A percentile compares a stretch with the other conserved stretches of the same genome.
Evolutionary conservation across 2,888 invertebrate genomes (phyloP).

Genomic region (Anorthoa munda): DNA sequence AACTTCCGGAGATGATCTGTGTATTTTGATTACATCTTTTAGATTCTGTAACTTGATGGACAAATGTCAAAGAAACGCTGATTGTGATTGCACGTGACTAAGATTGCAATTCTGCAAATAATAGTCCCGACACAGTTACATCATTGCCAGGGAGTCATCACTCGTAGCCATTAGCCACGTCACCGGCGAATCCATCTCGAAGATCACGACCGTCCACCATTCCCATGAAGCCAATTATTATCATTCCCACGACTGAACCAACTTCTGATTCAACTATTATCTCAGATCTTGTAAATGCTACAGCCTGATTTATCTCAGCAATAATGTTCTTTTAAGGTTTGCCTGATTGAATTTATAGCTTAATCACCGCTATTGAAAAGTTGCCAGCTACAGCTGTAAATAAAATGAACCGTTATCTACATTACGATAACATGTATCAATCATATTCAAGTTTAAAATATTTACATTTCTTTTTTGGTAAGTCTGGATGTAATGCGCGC

Average conservation of each 20-base stretch:
- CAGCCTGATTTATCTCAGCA: conserved; percentile 66
- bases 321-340: conserved; percentile 68
- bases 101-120: conserved; percentile 50
- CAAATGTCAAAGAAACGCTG: conserved; percentile 17
- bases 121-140: conserved; percentile 50
- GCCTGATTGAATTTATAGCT: conserved; percentile 68
- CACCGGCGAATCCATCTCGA: conserved; percentile 70
- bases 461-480: conserved; percentile 36
- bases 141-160: conserved; percentile 58
- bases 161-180: conserved; percentile 64
- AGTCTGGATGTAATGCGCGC: conserved; percentile 9
- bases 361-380: conserved; percentile 65
- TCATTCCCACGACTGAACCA: conserved; percentile 80
- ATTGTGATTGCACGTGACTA: conserved; percentile 32
- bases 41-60: neutral
- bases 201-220: conserved; percentile 78
- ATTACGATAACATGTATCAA: conserved; percentile 55
- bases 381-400: conserved; percentile 58
- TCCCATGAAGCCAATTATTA: conserved; percentile 81
- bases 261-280: conserved; percentile 74
- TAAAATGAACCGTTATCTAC: conserved; percentile 50
- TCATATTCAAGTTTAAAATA: conserved; percentile 48
- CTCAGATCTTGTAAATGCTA: conserved; percentile 64
- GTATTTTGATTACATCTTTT: neutral
- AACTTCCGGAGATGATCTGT: neutral